Evolutionary conservation across 1,140 invertebrate genomes (phyloP).

Genomic region (Euborellia annulipes): DNA sequence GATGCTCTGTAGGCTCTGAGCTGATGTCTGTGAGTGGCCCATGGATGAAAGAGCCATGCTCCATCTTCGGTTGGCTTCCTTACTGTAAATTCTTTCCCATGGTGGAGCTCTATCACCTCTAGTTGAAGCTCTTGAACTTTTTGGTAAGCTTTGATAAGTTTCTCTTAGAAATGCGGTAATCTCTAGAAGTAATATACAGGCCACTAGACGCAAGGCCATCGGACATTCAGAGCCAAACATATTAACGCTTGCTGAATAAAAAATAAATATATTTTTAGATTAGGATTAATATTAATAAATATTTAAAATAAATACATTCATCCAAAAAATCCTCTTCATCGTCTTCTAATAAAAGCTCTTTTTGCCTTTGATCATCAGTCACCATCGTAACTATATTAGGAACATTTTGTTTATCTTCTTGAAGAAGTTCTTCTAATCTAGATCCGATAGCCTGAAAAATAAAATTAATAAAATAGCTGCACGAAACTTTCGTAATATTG

Average conservation of each 20-base stretch:
- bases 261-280: conserved; percentile 7
- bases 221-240: conserved; percentile 75
- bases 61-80: conserved; percentile 69
- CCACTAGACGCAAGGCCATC: conserved; percentile 76
- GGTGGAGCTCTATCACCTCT: conserved; percentile 44
- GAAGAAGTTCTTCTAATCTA: conserved; percentile 67
- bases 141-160: conserved; percentile 69
- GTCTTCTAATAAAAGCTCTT: conserved; percentile 73
- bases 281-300: neutral
- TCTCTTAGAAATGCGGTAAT: conserved; percentile 94
- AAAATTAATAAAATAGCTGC: too few relatives aligned
- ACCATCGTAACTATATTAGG: conserved; percentile 51
- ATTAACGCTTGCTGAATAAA: conserved; percentile 66
- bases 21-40: conserved; percentile 81
- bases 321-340: conserved; percentile 98
- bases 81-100: conserved; percentile 61
- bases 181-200: conserved; percentile 85
- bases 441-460: conserved; percentile 57
- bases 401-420: conserved; percentile 54
- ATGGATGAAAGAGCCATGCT: conserved; percentile 82
- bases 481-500: too few relatives aligned
- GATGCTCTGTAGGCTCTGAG: conserved; percentile 80
- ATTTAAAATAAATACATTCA: conserved; percentile 48
- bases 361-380: conserved; percentile 65
- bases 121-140: neutral